Conservation (phyloP, 2,113 vertebrate species). For the Hydrolagus affinis region DNA sequence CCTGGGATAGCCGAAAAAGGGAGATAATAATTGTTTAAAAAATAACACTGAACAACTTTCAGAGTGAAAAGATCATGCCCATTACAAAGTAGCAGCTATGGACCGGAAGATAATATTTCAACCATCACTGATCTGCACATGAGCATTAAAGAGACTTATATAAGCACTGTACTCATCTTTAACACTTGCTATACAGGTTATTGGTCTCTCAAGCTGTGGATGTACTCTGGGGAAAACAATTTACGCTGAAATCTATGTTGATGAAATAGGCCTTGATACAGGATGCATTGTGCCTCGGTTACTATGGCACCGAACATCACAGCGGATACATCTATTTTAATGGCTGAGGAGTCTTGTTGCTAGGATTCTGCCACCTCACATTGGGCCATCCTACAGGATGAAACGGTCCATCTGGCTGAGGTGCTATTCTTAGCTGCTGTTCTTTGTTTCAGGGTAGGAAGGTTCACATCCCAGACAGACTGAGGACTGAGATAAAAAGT, state of each 20-base stretch:
- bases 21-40: no score
- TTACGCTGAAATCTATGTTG: neutral
- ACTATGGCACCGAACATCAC: conserved; percentile 23
- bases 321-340: neutral
- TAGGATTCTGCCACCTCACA: conserved; percentile 23
- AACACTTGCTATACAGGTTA: neutral
- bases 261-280: neutral
- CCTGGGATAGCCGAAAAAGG: no score
- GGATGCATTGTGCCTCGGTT: neutral
- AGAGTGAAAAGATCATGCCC: neutral
- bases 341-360: conserved; percentile 26
- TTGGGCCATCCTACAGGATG: neutral
- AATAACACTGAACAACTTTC: no score
- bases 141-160: neutral
- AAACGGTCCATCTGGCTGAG: neutral
- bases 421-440: neutral
- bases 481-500: neutral
- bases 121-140: neutral
- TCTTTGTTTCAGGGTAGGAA: neutral
- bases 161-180: neutral
- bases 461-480: neutral
- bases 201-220: conserved; percentile 20
- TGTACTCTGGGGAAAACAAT: conserved; percentile 14
- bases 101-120: neutral
- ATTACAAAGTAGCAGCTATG: neutral